These are phyloP conservation scores for Diceros bicornis DNA, from an alignment of 2,797 vertebrate species.

Conservation along the genomic window DNA sequence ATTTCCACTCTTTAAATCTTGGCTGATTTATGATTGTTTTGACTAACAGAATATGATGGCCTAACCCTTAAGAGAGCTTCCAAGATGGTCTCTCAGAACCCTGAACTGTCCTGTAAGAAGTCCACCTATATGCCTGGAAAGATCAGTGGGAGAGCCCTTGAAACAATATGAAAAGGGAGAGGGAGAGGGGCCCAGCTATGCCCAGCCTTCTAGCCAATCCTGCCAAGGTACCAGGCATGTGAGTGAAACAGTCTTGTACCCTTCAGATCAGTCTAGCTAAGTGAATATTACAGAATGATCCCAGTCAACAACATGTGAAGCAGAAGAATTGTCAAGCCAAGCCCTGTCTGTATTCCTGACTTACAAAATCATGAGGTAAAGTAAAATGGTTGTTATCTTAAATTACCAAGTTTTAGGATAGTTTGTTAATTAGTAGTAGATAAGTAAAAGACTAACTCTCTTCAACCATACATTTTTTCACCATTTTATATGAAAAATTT, in stretches of 20 bases:
- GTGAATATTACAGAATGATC: background rate
- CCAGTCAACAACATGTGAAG: background rate
- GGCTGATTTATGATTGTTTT: background rate
- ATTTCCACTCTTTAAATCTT: background rate
- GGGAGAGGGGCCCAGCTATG: background rate
- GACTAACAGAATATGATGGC: background rate
- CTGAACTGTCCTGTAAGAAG: background rate
- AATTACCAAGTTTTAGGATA: background rate
- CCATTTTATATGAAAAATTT: slow-evolving; percentile 21
- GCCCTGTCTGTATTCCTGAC: background rate
- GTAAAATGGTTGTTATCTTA: slow-evolving; percentile 44
- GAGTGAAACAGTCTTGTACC: background rate
- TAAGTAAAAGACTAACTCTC: background rate
- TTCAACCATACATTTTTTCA: background rate
- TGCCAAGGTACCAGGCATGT: background rate
- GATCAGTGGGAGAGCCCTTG: background rate
- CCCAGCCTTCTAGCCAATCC: background rate
- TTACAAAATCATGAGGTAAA: background rate
- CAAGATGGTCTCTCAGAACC: background rate
- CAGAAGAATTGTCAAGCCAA: background rate
- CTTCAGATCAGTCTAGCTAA: background rate
- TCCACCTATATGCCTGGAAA: background rate
- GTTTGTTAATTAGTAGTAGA: background rate
- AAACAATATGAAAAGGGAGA: background rate
- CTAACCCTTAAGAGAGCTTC: slow-evolving; percentile 11